phyloP scores from a whole-genome alignment of 2,113 vertebrate genomes.

The Dryoscopus gambensis region DNA sequence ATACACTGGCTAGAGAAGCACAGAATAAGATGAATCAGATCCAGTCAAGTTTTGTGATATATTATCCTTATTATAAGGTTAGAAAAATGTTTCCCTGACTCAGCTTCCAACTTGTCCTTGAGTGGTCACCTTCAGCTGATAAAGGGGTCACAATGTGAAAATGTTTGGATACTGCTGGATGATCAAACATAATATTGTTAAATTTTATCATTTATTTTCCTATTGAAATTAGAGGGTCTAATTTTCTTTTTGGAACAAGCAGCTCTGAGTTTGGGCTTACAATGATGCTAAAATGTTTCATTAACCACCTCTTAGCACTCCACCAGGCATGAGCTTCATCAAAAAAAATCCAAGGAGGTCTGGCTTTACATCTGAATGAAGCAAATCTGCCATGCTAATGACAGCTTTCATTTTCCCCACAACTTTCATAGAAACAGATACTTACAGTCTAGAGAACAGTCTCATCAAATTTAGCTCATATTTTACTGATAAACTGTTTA shows the following conservation, averaged over 20 bases:
- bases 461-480: constrained; percentile 22
- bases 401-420: neutral
- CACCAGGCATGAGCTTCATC: neutral
- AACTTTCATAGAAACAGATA: neutral
- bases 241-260: neutral
- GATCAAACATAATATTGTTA: neutral
- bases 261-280: neutral
- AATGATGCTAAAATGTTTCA: neutral
- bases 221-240: neutral
- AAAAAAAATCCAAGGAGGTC: neutral
- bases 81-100: neutral
- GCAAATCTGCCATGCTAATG: neutral
- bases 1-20: neutral
- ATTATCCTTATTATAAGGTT: neutral
- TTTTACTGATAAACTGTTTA: neutral
- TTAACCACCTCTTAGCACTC: neutral
- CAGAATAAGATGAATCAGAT: neutral
- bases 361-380: neutral
- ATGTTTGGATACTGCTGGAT: neutral
- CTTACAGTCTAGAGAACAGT: neutral
- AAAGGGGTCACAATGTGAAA: neutral
- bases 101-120: neutral
- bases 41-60: neutral
- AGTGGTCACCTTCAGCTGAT: neutral
- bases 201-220: neutral